phyloP scores from a whole-genome alignment of 2,888 invertebrate species.

The Hirtodrosophila duncani region DNA sequence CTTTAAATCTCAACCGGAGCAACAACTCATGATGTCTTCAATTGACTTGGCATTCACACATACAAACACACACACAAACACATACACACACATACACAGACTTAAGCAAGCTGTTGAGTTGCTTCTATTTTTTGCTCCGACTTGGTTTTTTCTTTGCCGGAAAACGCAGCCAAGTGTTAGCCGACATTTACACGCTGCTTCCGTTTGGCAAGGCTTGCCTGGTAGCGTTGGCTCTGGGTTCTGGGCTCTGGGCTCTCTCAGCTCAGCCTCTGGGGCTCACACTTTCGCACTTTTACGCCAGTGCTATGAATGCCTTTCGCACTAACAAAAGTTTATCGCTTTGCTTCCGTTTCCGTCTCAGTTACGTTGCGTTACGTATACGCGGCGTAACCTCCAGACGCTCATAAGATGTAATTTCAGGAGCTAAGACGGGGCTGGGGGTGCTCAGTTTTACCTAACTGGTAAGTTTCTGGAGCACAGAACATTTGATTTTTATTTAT shows the following conservation, averaged over 20 bases:
- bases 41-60: too few relatives aligned
- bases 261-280: slow-evolving; percentile 24
- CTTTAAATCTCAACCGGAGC: slow-evolving; percentile 14
- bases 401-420: slow-evolving; percentile 70
- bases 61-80: slow-evolving; percentile 10
- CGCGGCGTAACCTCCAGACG: slow-evolving; percentile 59
- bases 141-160: slow-evolving; percentile 28
- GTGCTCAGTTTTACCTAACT: slow-evolving; percentile 45
- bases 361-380: slow-evolving; percentile 40
- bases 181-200: slow-evolving; percentile 66
- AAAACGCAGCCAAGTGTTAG: slow-evolving; percentile 65
- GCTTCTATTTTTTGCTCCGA: slow-evolving; percentile 17
- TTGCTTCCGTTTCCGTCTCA: slow-evolving; percentile 70
- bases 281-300: slow-evolving; percentile 63
- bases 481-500: slow-evolving; percentile 68
- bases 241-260: slow-evolving; percentile 20
- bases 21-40: too few relatives aligned
- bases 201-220: slow-evolving; percentile 19
- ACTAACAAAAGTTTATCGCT: slow-evolving; percentile 71
- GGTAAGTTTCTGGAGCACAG: slow-evolving; percentile 51
- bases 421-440: slow-evolving; percentile 17
- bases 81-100: slow-evolving; percentile 18
- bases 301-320: slow-evolving; percentile 47
- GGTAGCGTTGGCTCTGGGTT: slow-evolving; percentile 22
- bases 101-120: slow-evolving; percentile 37